Evolutionary conservation across 2,113 vertebrate species (phyloP), one percentile per base, ranked within the genome.

Genomic region (Sander vitreus): DNA sequence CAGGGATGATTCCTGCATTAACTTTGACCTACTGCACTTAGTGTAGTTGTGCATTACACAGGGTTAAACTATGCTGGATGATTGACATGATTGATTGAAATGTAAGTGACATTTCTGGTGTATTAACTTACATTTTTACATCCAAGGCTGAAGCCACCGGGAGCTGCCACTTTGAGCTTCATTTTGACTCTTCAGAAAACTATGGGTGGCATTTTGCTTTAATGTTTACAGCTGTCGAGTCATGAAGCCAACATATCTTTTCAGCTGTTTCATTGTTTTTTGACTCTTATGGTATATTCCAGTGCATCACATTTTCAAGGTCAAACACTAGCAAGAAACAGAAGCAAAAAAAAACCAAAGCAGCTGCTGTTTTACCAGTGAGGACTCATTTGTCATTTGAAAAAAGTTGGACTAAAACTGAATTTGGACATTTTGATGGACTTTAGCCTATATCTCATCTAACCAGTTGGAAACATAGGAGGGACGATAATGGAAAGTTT

Each of bases 251-350:
- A 10, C 39, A 39, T 39, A 39, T 9, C 9, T 39, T 65, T 70
- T 81, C 25, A 27, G 27, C 64, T 66, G 76, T 54, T 78, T 81
- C 27, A 15, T 27, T 72, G 23, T 30, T 43, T 60, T 43, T 25
- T 59, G 1, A 62, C 21, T 59, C 33, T 16, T 66, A 45, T 54
- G 66, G 14, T 60, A 27, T 66, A 68, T 77, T 77, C 13, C 21
- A 73, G 48, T 19, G 54, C 14, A 53, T 82, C 60, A 55, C 19
- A 60, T 60, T 51, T 57, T 79, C 74, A 78, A 73, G 51, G 81
- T 73, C 72, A 70, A 12, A 73, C 30, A 73, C 9, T 39, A 67
- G 58, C 39, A 60, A 53, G 18, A 75, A 84, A 62, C 57, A 39
- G 53, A 75, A 59, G 74, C 70, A 62, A 39, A 62, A 45, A 27